Evolutionary conservation across 1,140 invertebrate genomes (phyloP), one percentile per base, ranked within the genome.

Genomic region (Aphaenogaster rudis): DNA sequence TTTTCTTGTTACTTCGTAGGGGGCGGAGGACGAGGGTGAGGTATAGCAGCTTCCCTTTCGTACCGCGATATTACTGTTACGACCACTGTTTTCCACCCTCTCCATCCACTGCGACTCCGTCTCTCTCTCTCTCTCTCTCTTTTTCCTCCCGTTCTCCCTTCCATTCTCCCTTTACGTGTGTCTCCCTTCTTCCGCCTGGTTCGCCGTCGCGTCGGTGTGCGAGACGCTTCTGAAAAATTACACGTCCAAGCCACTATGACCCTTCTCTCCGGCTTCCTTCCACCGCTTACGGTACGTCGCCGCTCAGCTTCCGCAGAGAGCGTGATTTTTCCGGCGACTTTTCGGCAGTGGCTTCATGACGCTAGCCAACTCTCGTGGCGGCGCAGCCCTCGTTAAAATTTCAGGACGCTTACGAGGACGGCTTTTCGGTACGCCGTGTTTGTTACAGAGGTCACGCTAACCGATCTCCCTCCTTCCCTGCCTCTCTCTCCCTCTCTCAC

Each of bases 261-360:
- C 80, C 54, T 74, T 59, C 69, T 84, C 71, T 84, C 52, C 50
- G 80, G 42, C 42, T 74, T 82, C 80, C 80, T 74, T 76, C 69
- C 54, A 84, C 69, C 80, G 69, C 69, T 84, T 84, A 84, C 17
- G 42, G 67, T 72, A 74, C 13, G 69, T 84, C 54, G 54, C 33
- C 54, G 69, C 28, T 72, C 69, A 13, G 52, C 67, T 76, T 76
- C 69, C 80, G 69, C 33, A 84, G 54, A 74, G 80, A 84, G 69
- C 39, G 67, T 84, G 80, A 84, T 84, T 84, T 82, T 84, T 74
- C 80, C 69, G 69, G 39, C 69, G 69, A 84, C 57, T 84, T 84
- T 84, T 84, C 69, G 80, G 54, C 80, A 84, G 69, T 15, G 42
- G 69, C 69, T 74, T 84, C 54, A 48, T 50, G 54, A 84, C 69